phyloP scores from a whole-genome alignment of 2,888 invertebrate species.

The Caenorhabditis afra region DNA sequence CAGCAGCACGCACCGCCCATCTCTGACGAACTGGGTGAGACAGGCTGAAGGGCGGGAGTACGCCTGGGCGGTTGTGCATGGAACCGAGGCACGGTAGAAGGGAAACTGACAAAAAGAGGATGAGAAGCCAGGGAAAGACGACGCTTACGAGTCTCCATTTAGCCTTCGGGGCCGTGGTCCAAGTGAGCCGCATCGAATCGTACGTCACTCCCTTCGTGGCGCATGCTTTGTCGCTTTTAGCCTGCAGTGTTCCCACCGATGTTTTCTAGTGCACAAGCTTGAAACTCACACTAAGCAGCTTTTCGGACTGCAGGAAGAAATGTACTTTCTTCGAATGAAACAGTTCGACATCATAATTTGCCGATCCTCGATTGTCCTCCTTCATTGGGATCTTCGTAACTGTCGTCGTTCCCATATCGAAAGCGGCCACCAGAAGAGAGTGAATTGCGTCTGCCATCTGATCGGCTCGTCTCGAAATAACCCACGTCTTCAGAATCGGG shows the following conservation, averaged over 20 bases:
- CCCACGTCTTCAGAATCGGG: conserved; percentile 42
- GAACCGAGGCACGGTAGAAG: conserved; percentile 85
- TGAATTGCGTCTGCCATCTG: conserved; percentile 45
- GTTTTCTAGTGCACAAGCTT: too few species aligned
- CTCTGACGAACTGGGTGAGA: conserved; percentile 95
- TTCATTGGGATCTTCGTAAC: conserved; percentile 99
- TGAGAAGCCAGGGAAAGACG: neutral
- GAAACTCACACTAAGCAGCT: conserved; percentile 4
- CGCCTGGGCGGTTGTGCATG: conserved; percentile 92
- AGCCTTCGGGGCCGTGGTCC: conserved; percentile 88
- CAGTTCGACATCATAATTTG: conserved; percentile 98
- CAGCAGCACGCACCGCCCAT: conserved; percentile 84
- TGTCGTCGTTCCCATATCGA: conserved; percentile 92
- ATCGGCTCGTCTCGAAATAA: conserved; percentile 42
- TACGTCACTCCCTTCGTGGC: conserved; percentile 84
- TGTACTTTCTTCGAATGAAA: conserved; percentile 84
- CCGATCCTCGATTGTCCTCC: conserved; percentile 86
- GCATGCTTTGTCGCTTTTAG: conserved; percentile 7
- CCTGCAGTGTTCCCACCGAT: too few species aligned
- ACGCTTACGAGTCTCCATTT: conserved; percentile 64
- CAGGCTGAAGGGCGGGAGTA: conserved; percentile 95
- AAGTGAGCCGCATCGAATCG: conserved; percentile 91
- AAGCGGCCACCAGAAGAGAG: conserved; percentile 47
- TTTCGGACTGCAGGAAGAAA: neutral
- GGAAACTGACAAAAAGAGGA: conserved; percentile 59